A percentile compares a stretch with the other conserved stretches of the same genome.
phyloP scores from a whole-genome alignment of 1,140 invertebrate genomes.

The Lepidurus couesii region DNA sequence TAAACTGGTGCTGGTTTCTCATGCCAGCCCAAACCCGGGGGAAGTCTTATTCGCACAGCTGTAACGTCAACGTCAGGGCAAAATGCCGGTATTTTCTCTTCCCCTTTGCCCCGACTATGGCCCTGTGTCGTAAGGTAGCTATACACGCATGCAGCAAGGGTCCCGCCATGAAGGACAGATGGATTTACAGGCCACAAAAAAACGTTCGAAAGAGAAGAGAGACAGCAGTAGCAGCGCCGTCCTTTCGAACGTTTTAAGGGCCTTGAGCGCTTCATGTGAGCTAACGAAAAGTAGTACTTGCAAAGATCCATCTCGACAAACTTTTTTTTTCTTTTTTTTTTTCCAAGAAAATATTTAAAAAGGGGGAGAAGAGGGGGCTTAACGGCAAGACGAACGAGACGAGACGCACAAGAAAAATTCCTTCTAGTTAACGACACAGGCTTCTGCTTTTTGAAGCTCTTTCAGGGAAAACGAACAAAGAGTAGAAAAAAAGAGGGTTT shows the following conservation, averaged over 20 bases:
- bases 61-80: background rate
- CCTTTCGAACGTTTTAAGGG: no score
- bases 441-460: slow-evolving; percentile 13
- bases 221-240: no score
- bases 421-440: slow-evolving; percentile 19
- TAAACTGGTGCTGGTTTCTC: background rate
- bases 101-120: background rate
- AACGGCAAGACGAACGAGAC: background rate
- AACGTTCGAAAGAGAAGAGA: background rate
- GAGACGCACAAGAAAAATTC: slow-evolving; percentile 22
- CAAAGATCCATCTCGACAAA: background rate
- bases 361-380: no score
- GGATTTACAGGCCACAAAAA: background rate
- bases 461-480: slow-evolving; percentile 20
- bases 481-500: background rate
- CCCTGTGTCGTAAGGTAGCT: slow-evolving; percentile 3
- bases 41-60: background rate
- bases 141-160: background rate
- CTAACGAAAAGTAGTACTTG: background rate
- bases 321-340: background rate
- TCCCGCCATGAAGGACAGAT: background rate
- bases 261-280: no score
- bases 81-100: slow-evolving; percentile 1
- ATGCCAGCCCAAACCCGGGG: background rate
- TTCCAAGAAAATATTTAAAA: background rate